phyloP scores from a whole-genome alignment of 1,140 invertebrate genomes.

The Argopecten irradians region DNA sequence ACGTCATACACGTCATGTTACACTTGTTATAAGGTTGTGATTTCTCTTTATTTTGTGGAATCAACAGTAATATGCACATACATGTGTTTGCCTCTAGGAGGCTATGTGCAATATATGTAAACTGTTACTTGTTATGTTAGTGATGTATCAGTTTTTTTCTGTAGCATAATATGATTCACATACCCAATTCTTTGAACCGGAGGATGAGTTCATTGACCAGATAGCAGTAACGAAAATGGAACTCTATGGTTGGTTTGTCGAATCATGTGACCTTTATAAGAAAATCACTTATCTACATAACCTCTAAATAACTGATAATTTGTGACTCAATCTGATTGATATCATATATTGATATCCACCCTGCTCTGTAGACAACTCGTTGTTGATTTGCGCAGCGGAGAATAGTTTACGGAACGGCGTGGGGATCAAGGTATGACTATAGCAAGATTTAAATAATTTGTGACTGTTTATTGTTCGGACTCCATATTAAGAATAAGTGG shows the following conservation, averaged over 20 bases:
- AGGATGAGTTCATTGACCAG: not conserved
- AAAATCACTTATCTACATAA: not conserved
- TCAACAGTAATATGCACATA: not conserved
- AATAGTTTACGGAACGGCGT: too few relatives aligned
- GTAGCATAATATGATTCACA: too few relatives aligned
- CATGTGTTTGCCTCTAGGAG: not conserved
- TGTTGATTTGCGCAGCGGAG: too few relatives aligned
- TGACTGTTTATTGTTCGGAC: not conserved
- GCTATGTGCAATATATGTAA: not conserved
- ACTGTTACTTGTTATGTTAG: not conserved
- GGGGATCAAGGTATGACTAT: too few relatives aligned
- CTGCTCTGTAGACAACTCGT: too few relatives aligned
- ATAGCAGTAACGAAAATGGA: not conserved
- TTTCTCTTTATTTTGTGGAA: not conserved
- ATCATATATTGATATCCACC: too few relatives aligned
- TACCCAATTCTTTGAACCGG: not conserved
- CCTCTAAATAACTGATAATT: not conserved
- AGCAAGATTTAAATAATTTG: not conserved
- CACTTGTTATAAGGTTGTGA: slow-evolving; percentile 1
- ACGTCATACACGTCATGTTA: not conserved
- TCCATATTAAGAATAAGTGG: not conserved
- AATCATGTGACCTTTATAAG: not conserved
- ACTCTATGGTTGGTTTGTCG: not conserved
- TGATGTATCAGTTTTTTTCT: too few relatives aligned
- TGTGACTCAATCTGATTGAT: too few relatives aligned